Evolutionary conservation across 2,797 vertebrate genomes (phyloP).

Genomic region (Liasis olivaceus): DNA sequence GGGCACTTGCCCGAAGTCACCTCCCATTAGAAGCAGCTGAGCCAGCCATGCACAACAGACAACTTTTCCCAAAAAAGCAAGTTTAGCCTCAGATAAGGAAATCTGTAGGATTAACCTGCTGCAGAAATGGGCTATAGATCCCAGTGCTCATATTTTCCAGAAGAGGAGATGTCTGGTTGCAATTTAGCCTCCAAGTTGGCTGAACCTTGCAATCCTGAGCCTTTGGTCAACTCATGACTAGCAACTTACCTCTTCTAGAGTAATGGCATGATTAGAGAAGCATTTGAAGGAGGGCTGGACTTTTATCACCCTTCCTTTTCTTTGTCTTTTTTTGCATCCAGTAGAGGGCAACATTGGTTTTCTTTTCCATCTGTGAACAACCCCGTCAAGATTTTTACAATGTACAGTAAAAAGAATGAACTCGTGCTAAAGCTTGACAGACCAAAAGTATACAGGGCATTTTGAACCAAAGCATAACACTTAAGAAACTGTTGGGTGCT

Average conservation of each 20-base stretch:
- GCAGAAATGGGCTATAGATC: background rate
- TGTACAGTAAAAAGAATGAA: background rate
- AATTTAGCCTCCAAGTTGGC: background rate
- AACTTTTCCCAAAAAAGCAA: background rate
- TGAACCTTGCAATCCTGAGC: background rate
- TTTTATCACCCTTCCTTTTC: background rate
- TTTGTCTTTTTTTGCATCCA: conserved; percentile 17
- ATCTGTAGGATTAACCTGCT: background rate
- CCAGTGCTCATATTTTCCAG: background rate
- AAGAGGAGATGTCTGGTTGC: background rate
- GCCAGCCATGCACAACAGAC: background rate
- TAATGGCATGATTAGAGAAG: background rate
- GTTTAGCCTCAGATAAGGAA: background rate
- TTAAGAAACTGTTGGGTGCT: background rate
- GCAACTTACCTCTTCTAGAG: background rate
- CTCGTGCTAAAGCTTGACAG: background rate
- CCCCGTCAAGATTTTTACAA: background rate
- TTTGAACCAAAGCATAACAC: background rate
- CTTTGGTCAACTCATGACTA: background rate
- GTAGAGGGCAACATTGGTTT: conserved; percentile 63
- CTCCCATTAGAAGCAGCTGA: background rate
- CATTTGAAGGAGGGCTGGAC: background rate
- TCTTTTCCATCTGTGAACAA: conserved; percentile 31
- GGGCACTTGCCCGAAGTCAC: no score
- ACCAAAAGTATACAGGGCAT: background rate